A percentile compares a stretch with the other conserved stretches of the same genome.
phyloP scores from a whole-genome alignment of 2,113 vertebrate species.

The Desmodus rotundus region DNA sequence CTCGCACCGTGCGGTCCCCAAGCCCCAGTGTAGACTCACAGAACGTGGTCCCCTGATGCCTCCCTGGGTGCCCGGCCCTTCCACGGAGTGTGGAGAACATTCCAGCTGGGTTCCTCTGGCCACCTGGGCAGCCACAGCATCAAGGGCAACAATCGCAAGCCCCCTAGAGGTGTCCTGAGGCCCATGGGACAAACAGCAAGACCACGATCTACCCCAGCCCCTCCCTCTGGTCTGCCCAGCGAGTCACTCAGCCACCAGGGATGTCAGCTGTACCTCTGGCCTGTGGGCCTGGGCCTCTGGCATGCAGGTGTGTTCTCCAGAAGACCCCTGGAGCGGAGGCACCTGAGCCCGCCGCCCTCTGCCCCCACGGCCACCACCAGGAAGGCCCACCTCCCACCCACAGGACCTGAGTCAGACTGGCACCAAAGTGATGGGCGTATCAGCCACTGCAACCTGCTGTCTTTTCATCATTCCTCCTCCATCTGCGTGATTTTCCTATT shows the following conservation, averaged over 20 bases:
- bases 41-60: neutral
- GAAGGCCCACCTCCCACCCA: no score
- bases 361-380: neutral
- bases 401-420: neutral
- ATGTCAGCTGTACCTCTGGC: no score
- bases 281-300: no score
- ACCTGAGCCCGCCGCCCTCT: neutral
- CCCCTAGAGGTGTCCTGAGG: fast-evolving
- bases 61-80: neutral
- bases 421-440: fast-evolving
- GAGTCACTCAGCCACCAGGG: fast-evolving
- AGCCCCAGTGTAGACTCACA: neutral
- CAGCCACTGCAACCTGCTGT: fast-evolving
- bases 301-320: fast-evolving
- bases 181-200: neutral
- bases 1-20: neutral
- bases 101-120: neutral
- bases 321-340: fast-evolving
- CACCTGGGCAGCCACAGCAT: neutral
- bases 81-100: neutral
- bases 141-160: neutral
- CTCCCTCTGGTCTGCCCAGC: neutral
- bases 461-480: fast-evolving
- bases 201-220: neutral
- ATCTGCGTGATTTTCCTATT: neutral